Conservation (phyloP, 2,113 vertebrate species). For the Sinocyclocheilus anshuiensis region DNA sequence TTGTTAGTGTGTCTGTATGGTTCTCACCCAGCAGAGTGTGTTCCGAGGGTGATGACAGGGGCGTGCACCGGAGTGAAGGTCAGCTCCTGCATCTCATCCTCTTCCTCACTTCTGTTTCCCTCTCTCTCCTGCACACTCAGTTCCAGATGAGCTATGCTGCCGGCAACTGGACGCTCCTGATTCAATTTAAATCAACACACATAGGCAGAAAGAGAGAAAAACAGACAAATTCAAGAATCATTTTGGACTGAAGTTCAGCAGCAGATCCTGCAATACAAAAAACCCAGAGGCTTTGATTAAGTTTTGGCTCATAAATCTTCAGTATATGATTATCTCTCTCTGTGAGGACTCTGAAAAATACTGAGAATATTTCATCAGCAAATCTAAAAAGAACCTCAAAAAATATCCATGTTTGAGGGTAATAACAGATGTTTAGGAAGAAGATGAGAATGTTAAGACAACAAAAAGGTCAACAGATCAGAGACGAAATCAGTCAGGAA, state of each 20-base stretch:
- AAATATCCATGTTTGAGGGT: background rate
- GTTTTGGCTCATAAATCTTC: background rate
- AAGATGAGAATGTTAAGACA: background rate
- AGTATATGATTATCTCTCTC: background rate
- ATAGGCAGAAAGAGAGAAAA: background rate
- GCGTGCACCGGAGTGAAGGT: constrained; percentile 84
- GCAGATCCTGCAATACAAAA: background rate
- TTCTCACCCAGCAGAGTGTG: constrained; percentile 80
- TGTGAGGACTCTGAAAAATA: background rate
- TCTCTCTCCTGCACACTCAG: constrained; percentile 61
- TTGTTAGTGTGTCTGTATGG: background rate
- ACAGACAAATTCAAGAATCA: background rate
- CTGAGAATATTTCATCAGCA: background rate
- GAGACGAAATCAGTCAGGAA: background rate
- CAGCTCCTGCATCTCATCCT: constrained; percentile 75
- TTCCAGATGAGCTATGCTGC: constrained; percentile 84
- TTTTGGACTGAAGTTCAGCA: background rate
- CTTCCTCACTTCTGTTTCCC: background rate
- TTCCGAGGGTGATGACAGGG: constrained; percentile 79
- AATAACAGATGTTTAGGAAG: background rate
- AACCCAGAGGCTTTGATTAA: constrained; percentile 9
- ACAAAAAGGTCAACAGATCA: background rate
- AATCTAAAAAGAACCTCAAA: background rate
- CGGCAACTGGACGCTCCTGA: constrained; percentile 64
- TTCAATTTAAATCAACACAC: constrained; percentile 32